Evolutionary conservation across 2,113 vertebrate genomes (phyloP), one percentile per base, ranked within the genome.

Genomic region (Solea senegalensis): DNA sequence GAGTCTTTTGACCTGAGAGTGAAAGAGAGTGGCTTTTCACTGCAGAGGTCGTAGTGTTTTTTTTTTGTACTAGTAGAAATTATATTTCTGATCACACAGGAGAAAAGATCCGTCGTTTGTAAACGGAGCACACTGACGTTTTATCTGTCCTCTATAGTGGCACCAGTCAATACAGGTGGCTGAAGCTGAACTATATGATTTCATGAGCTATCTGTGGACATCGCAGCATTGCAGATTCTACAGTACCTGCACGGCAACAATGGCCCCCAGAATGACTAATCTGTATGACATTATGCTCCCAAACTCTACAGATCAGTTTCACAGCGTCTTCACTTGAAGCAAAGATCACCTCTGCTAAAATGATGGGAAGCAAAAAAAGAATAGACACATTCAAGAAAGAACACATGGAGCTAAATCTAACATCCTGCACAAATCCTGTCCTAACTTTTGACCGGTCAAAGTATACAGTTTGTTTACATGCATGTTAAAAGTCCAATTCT

Each of bases 151-250:
- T 26, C 21, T 27, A 21, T 26, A 26, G 5, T 12, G 11, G 21
- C 51, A 40, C 65, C 26, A 44, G 48, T 44, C 5, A 40, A 39
- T 4, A 14, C 43, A 16, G n/a, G 28, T 43, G 55, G 44, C 65
- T 58, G 54, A 51, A 55, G 11, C 5, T 54, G 14, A 51, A 41
- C 59, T 41, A 49, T 15, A 58, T 71, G 7, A 8, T 51, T 21
- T 9, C 55, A 58, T 57, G 66, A 63, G 43, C 61, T 54, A 52
- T 74, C 61, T 50, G 26, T 51, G 50, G 61, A 58, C 52, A 66
- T 56, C n/a, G 8, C 39, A 56, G 39, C 41, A 65, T n/a, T 46
- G 9, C 27, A 65, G 39, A 40, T 8, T 15, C 13, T 16, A 21
- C 21, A 21, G 21, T 21, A 26, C 26, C 9, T 26, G 46, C 55